These are phyloP conservation scores for Leptopilina myrica DNA, from an alignment of 2,888 invertebrate species.

Conservation along the genomic window DNA sequence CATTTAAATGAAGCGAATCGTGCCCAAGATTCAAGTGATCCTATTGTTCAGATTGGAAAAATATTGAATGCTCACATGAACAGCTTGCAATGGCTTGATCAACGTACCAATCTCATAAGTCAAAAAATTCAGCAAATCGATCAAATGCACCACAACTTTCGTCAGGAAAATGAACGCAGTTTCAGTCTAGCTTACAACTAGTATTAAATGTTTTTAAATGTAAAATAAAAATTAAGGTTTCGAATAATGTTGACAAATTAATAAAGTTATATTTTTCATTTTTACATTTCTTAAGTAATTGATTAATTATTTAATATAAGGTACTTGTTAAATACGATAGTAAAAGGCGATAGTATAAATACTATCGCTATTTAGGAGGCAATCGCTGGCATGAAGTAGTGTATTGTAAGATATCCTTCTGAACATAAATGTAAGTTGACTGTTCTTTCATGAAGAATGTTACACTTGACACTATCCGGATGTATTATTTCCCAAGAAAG, in stretches of 20 bases:
- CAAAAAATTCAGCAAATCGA: conserved; percentile 89
- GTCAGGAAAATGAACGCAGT: conserved; percentile 85
- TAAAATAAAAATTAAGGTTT: background rate
- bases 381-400: conserved; percentile 89
- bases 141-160: conserved; percentile 86
- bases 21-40: conserved; percentile 89
- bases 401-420: conserved; percentile 86
- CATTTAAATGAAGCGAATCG: conserved; percentile 93
- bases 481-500: conserved; percentile 87
- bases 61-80: conserved; percentile 98
- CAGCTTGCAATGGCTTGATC: conserved; percentile 95
- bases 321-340: background rate
- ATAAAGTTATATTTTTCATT: conserved; percentile 1
- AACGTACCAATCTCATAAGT: conserved; percentile 87
- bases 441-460: conserved; percentile 85
- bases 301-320: background rate
- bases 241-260: background rate
- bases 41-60: conserved; percentile 93
- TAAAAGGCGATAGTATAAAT: no score
- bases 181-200: conserved; percentile 81
- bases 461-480: conserved; percentile 85
- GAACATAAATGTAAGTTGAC: conserved; percentile 86
- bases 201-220: conserved; percentile 27
- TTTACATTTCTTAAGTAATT: background rate
- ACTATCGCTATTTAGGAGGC: conserved; percentile 51